Percentiles rank a stretch among this genome's conserved stretches.
Evolutionary conservation across 2,888 invertebrate species (phyloP).

Genomic region (Neoitamus cyanurus): DNA sequence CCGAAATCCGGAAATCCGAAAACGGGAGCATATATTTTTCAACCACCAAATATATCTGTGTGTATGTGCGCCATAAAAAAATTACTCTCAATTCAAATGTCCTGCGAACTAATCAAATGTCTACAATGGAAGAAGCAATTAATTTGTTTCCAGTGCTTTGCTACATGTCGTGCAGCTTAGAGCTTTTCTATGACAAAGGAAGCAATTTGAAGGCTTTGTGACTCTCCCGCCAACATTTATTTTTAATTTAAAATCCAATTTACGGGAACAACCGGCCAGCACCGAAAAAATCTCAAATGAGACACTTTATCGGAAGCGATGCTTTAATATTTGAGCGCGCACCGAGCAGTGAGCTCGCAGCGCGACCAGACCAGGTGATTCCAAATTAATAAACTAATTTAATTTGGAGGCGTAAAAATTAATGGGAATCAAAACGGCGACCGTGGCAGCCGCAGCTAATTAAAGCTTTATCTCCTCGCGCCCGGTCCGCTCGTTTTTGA

Average conservation of each 20-base stretch:
- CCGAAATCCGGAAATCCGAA: background rate
- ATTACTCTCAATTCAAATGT: constrained; percentile 40
- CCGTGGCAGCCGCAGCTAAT: background rate
- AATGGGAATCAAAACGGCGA: background rate
- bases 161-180: constrained; percentile 42
- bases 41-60: background rate
- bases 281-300: constrained; percentile 27
- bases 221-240: constrained; percentile 48
- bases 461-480: background rate
- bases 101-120: constrained; percentile 46
- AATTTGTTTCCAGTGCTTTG: constrained; percentile 47
- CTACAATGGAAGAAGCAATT: constrained; percentile 47
- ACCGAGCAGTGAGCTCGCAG: background rate
- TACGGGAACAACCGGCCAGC: constrained; percentile 37
- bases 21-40: constrained; percentile 9
- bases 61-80: background rate
- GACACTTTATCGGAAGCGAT: background rate
- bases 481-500: background rate
- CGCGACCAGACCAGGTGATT: constrained; percentile 1
- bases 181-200: constrained; percentile 41
- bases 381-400: constrained; percentile 33
- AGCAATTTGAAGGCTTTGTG: constrained; percentile 49
- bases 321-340: constrained; percentile 28
- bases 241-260: constrained; percentile 49
- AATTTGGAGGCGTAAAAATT: constrained; percentile 4